Evolutionary conservation across 2,113 vertebrate species (phyloP).

Genomic region (Eulemur rufifrons): DNA sequence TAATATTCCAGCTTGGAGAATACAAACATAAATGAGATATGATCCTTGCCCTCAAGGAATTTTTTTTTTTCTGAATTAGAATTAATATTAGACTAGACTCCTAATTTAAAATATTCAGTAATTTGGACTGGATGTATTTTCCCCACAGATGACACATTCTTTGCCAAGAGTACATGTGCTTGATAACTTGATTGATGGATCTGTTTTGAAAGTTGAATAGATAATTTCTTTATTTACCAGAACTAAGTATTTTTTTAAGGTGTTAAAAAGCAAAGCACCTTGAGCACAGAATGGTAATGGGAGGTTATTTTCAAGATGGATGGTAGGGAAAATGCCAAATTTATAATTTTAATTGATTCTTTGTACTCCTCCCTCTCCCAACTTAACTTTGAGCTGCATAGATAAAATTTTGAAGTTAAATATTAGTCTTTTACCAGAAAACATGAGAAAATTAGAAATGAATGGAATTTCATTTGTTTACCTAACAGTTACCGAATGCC

Average conservation of each 20-base stretch:
- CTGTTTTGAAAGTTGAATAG: not conserved
- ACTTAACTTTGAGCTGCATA: not conserved
- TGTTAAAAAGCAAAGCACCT: not conserved
- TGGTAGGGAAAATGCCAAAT: not conserved
- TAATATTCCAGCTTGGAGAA: not conserved
- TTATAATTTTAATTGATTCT: slow-evolving; percentile 17
- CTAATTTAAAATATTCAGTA: not conserved
- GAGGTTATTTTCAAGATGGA: slow-evolving; percentile 11
- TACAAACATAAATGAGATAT: not conserved
- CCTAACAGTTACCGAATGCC: not conserved
- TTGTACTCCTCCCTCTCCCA: not conserved
- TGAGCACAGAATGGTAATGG: not conserved
- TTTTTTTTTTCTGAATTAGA: not conserved
- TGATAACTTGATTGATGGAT: not conserved
- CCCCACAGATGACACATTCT: not conserved
- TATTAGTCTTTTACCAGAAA: slow-evolving; percentile 22
- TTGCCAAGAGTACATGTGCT: not conserved
- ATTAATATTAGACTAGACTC: not conserved
- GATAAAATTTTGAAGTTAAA: slow-evolving; percentile 14
- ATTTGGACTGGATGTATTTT: not conserved
- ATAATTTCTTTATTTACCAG: not conserved
- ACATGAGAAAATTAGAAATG: slow-evolving; percentile 14
- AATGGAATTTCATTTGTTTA: not conserved
- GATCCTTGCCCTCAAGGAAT: not conserved
- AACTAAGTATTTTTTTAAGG: not conserved